Evolutionary conservation across 2,797 vertebrate genomes (phyloP), one percentile per base, ranked within the genome.

Genomic region (Acanthiza pusilla): DNA sequence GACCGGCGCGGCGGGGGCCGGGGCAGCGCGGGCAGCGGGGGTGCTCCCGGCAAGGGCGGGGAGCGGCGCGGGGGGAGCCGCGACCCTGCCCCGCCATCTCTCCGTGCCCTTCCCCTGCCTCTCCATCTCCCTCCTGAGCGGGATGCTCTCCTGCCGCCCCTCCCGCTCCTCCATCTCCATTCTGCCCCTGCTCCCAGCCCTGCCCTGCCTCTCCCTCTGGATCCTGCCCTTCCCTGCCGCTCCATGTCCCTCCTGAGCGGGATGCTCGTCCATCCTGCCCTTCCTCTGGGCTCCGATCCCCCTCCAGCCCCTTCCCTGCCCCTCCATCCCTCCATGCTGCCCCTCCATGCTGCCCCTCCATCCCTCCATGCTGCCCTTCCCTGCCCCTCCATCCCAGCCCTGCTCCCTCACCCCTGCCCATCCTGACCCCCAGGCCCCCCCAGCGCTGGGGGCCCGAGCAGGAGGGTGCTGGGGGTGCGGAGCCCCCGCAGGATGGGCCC

Each of bases 1-100:
- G 92, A 79, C 88, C 88, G 88, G 89, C 63, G 89, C 63, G 70
- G 68, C 50, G 82, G 87, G n/a, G 62, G 55, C 66, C 36, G 72
- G 57, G 66, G 62, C 34, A 47, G 65, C 27, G 67, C 48, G 72
- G 60, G 75, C 43, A 76, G 10, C 73, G 58, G 54, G 68, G 77
- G 21, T 15, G 57, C 21, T 7, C 65, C 20, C 34, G 79, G 62
- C 36, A 3, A 17, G 80, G 62, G 63, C 54, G 60, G 66, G 62
- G 42, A 66, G 36, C n/a, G 67, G 80, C 38, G 71, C 34, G 34
- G 30, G 21, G 76, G 54, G 67, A 60, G 3, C 77, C 67, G 26
- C 50, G 7, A n/a, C 7, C 40, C 74, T 62, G 65, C 30, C 65
- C 73, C 55, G 48, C 81, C 82, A 67, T 51, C 62, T 42, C 45